Base-by-base conservation (phyloP, 1,140 invertebrate genomes). In the Meloidogyne hapla region DNA sequence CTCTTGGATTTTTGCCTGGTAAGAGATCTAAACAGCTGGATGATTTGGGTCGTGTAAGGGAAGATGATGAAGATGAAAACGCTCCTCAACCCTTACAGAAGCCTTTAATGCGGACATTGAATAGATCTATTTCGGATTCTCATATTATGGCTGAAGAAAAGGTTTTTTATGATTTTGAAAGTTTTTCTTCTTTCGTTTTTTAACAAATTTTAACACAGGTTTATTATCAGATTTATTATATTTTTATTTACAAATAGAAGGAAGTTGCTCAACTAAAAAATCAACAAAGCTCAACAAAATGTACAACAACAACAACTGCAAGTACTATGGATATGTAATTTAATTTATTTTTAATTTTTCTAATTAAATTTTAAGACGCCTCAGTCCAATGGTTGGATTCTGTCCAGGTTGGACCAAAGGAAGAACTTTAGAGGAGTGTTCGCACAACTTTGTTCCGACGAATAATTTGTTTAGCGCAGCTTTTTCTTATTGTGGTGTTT, bases 341-440 rank as follows among this genome's bases (percentile, higher is more conserved):
- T 63, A 21, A 48, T 18, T 64, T 15, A 63, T 26, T 18, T 45
- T 13, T 33, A 13, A 8, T 63, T 28, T 1, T 12, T 15, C 21
- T 45, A 63, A 40, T 13, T 40, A 0, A n/a, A 15, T 15, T 64
- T 73, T 61, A 28, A 73, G 56, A 23, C 56, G 25, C 12, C 6
- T 28, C 9, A 64, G 56, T 38, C 71, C 71, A 21, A 56, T 10
- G 26, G 10, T 26, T 26, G 75, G 9, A 8, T 74, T 81, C 8
- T 70, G 42, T 9, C n/a, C 23, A n/a, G 71, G 33, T 1, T 78
- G 77, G 77, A 78, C 77, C n/a, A 63, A 80, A 21, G 77, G 77
- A 15, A 63, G 38, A 18, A 38, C 79, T 26, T 38, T 78, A 23
- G 42, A 61, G 4, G 21, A 78, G 38, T 80, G 77, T 38, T 15